Evolutionary conservation across 2,888 invertebrate genomes (phyloP).

Genomic region (Pollenia angustigena): DNA sequence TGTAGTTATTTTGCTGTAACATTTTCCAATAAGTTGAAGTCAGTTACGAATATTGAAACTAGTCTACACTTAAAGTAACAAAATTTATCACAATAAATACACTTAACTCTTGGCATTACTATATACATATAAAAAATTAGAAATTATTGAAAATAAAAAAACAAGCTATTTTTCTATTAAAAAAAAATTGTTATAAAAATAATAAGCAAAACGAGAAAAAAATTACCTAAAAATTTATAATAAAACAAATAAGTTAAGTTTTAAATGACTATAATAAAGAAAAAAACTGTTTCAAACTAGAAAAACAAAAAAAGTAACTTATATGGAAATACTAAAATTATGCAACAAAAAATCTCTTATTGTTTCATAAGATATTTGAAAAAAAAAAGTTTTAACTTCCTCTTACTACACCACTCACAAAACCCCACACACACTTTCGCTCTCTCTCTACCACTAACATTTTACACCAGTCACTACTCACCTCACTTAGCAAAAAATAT

Average conservation of each 20-base stretch:
- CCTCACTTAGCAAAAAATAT: constrained; percentile 21
- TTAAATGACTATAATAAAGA: constrained; percentile 41
- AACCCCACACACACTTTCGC: neutral
- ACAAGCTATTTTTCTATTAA: constrained; percentile 61
- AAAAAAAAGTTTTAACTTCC: constrained; percentile 2
- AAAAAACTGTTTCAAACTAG: constrained; percentile 45
- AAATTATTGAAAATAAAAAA: constrained; percentile 12
- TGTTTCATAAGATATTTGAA: neutral
- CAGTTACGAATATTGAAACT: neutral
- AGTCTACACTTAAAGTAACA: neutral
- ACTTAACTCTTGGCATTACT: constrained; percentile 54
- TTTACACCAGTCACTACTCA: neutral
- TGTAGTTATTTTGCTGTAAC: neutral
- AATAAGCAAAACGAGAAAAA: constrained; percentile 10
- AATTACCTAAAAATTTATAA: neutral
- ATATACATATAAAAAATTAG: constrained; percentile 3
- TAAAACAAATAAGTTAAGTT: constrained; percentile 35
- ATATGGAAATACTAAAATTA: constrained; percentile 2
- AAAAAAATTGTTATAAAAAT: constrained; percentile 43
- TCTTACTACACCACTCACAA: neutral
- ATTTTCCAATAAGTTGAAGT: neutral
- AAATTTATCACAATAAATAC: constrained; percentile 23
- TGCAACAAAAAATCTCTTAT: neutral
- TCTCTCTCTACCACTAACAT: neutral
- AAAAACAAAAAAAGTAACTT: constrained; percentile 3